Base-by-base conservation (phyloP, 2,888 invertebrate species). In the Sisyra nigra region DNA sequence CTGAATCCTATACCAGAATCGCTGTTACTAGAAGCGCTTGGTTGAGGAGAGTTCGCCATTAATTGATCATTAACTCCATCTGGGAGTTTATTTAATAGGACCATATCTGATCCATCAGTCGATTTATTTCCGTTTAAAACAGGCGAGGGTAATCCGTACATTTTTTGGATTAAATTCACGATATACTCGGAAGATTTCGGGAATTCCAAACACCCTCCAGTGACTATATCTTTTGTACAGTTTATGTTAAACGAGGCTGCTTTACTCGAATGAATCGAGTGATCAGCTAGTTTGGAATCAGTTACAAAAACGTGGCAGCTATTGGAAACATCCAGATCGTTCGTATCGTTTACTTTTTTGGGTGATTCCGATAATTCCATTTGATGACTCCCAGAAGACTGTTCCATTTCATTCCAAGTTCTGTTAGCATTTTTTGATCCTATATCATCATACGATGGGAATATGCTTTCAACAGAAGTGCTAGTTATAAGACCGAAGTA, bases 231-330 rank as follows among this genome's bases (percentile, higher is more conserved):
- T 52, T 74, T 68, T 0, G 86, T 86, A 57, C 92, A 93, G n/a
- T 70, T 72, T 44, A 94, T 78, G 50, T 83, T 81, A 62, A 94
- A 94, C 49, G 76, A 76, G 49, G 77, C 76, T 0, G 91, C 89
- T 54, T 82, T 79, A n/a, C 72, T 67, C 2, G 74, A 63, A 61
- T 96, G 94, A 35, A 77, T 72, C 19, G 72, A 72, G 57, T 96
- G 94, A 46, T 84, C 80, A 3, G 80, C 75, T 52, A 89, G 67
- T 59, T 89, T 81, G 0, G 88, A 80, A 57, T 94, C 92, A 7
- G 92, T 85, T 46, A 88, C 88, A 59, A 96, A 96, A 1, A 94
- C 89, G 61, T 96, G 94, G 56, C 94, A 93, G 42, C 93, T 89
- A 56, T 87, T 87, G 0, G 86, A 86, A 13, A 77, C 72, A 48